Conservation (phyloP, 2,797 vertebrate genomes). For the Arnoldichthys spilopterus region DNA sequence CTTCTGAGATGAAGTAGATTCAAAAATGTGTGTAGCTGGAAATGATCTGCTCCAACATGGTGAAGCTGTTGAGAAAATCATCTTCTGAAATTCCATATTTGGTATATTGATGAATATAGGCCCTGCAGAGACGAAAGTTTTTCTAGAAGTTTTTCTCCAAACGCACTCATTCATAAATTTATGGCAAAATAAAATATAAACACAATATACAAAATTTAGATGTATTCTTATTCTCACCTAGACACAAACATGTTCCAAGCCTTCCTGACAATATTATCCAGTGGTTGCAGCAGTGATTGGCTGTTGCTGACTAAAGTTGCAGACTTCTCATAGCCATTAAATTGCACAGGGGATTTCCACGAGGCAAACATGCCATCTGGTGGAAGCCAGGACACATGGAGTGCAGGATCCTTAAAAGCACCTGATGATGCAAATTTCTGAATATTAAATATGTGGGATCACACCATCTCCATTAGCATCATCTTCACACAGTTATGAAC, state of each 20-base stretch:
- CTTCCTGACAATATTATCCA: slow-evolving; percentile 88
- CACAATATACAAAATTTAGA: neutral
- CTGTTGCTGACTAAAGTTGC: slow-evolving; percentile 94
- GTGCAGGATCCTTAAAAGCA: slow-evolving; percentile 82
- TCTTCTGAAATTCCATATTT: slow-evolving; percentile 93
- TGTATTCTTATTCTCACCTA: slow-evolving; percentile 79
- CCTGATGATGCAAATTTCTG: slow-evolving; percentile 68
- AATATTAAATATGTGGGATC: neutral
- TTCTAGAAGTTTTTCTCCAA: neutral
- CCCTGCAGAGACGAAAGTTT: slow-evolving; percentile 72
- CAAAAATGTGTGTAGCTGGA: slow-evolving; percentile 86
- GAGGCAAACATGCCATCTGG: slow-evolving; percentile 76
- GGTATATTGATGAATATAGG: slow-evolving; percentile 92
- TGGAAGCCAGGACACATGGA: slow-evolving; percentile 89
- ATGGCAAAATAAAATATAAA: neutral
- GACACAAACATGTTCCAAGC: slow-evolving; percentile 99
- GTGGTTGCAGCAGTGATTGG: slow-evolving; percentile 87
- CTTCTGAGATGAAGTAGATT: slow-evolving; percentile 1
- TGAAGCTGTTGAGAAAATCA: slow-evolving; percentile 92
- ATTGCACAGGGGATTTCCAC: slow-evolving; percentile 87
- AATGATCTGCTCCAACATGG: slow-evolving; percentile 90
- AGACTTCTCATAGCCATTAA: slow-evolving; percentile 92
- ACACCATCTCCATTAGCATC: neutral
- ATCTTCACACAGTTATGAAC: neutral
- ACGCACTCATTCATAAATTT: neutral